Conservation (phyloP, 2,888 invertebrate species). For the Callosobruchus maculatus region DNA sequence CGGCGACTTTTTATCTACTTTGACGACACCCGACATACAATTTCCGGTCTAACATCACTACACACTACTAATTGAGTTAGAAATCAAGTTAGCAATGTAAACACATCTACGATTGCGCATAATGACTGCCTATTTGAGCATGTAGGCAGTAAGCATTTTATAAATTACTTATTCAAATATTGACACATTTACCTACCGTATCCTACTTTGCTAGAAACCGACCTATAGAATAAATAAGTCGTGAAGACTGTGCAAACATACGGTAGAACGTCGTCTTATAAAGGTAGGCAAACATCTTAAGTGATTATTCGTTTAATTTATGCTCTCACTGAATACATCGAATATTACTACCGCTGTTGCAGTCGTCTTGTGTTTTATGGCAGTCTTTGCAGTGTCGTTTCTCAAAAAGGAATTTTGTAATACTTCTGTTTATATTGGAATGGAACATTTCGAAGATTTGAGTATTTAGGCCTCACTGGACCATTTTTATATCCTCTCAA, state of each 20-base stretch:
- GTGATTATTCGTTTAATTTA: constrained; percentile 30
- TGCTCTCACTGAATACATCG: constrained; percentile 22
- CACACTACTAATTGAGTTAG: background rate
- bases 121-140: background rate
- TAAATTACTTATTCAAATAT: background rate
- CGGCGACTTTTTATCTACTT: too few relatives aligned
- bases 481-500: too few relatives aligned
- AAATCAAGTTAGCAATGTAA: background rate
- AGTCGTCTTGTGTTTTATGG: background rate
- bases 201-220: background rate
- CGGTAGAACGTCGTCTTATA: constrained; percentile 16
- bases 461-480: too few relatives aligned
- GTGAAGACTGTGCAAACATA: constrained; percentile 10
- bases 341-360: background rate
- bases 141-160: background rate
- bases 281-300: constrained; percentile 29
- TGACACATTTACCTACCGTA: background rate
- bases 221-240: constrained; percentile 12
- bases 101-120: background rate
- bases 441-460: too few relatives aligned
- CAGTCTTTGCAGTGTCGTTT: background rate
- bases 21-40: too few relatives aligned
- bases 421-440: too few relatives aligned
- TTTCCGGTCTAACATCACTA: background rate
- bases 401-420: background rate